Conservation (phyloP, 2,888 invertebrate genomes). For the Zhengitettix transpicula region DNA sequence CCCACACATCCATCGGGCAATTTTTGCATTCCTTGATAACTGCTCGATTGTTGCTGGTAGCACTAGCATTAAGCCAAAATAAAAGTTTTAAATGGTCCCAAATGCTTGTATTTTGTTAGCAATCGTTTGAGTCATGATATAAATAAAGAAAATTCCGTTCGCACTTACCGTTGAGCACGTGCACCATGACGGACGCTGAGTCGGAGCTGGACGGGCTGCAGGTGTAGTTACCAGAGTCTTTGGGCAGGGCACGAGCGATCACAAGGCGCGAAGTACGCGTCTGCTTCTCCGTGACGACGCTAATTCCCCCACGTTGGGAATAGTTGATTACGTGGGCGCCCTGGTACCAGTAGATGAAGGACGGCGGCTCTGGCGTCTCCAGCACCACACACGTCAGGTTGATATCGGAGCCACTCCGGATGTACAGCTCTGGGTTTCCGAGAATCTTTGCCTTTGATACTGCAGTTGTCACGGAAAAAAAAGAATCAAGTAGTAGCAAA, state of each 20-base stretch:
- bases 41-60: no score
- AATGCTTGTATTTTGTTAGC: no score
- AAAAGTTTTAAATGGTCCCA: no score
- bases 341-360: constrained; percentile 48
- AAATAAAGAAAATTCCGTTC: no score
- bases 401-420: constrained; percentile 80
- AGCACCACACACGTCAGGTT: constrained; percentile 78
- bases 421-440: constrained; percentile 70
- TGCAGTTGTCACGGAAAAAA: constrained; percentile 25
- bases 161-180: constrained; percentile 54
- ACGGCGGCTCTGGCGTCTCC: constrained; percentile 66
- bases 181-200: constrained; percentile 66
- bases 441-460: constrained; percentile 80
- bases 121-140: no score
- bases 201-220: constrained; percentile 34
- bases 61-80: no score
- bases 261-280: constrained; percentile 31
- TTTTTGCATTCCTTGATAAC: no score
- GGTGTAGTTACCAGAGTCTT: constrained; percentile 47
- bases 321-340: constrained; percentile 38
- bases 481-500: no score
- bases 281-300: constrained; percentile 34
- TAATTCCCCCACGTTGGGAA: constrained; percentile 36
- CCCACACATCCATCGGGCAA: no score
- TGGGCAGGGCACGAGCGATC: constrained; percentile 42